A percentile compares a stretch with the other conserved stretches of the same genome.
phyloP scores from a whole-genome alignment of 1,140 invertebrate genomes.

The Stratiolaelaps scimitus region DNA sequence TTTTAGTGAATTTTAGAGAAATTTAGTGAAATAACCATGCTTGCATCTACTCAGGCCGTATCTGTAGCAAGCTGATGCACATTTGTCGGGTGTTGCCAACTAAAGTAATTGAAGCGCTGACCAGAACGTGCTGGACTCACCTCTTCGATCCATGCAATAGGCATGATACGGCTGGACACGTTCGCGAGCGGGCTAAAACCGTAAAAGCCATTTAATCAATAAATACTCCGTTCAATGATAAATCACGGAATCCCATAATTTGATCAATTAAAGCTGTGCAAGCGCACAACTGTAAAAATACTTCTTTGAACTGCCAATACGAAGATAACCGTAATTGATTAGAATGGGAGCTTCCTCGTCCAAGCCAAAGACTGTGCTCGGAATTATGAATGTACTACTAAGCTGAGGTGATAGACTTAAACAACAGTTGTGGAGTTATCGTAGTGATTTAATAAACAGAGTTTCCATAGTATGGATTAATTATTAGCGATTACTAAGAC shows the following conservation, averaged over 20 bases:
- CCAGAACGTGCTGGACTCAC: background rate
- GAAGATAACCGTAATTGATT: too few relatives aligned
- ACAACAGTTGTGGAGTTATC: too few relatives aligned
- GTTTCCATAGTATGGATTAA: background rate
- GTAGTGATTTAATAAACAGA: background rate
- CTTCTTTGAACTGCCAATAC: too few relatives aligned
- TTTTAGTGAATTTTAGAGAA: background rate
- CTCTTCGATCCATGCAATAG: slow-evolving; percentile 22
- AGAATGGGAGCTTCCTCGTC: background rate
- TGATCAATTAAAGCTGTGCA: background rate
- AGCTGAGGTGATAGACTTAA: background rate
- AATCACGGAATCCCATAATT: background rate
- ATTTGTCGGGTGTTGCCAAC: too few relatives aligned
- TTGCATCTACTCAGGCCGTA: too few relatives aligned
- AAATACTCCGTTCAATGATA: background rate
- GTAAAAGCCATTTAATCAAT: background rate
- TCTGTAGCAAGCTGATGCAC: too few relatives aligned
- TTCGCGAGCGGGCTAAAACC: slow-evolving; percentile 20
- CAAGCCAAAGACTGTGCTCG: too few relatives aligned
- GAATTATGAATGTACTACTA: background rate
- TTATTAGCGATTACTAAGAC: background rate
- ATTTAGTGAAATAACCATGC: too few relatives aligned
- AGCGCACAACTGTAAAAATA: background rate
- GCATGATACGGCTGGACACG: slow-evolving; percentile 2
- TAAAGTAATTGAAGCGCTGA: too few relatives aligned